These are phyloP conservation scores for Bombus pyrosoma DNA, from an alignment of 1,140 invertebrate genomes.

Conservation along the genomic window DNA sequence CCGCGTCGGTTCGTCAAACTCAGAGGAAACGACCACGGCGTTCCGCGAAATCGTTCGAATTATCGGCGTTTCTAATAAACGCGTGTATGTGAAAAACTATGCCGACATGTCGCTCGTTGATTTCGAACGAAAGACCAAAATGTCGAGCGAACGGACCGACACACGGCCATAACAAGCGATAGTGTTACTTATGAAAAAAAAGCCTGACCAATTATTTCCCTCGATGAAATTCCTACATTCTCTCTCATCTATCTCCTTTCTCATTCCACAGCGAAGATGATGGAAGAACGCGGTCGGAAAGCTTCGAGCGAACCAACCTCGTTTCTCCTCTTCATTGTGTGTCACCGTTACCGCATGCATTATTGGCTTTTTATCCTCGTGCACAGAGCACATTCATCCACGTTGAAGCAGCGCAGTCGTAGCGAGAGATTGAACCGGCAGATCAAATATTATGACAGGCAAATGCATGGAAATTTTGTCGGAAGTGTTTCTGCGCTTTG, in stretches of 20 bases:
- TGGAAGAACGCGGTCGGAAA: neutral
- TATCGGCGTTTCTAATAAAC: neutral
- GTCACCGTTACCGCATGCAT: slow-evolving; percentile 13
- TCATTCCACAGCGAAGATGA: too few species aligned
- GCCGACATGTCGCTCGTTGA: neutral
- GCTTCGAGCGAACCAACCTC: neutral
- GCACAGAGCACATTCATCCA: slow-evolving; percentile 5
- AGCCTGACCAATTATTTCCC: too few species aligned
- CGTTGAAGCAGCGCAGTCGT: slow-evolving; percentile 3
- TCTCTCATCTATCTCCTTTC: too few species aligned
- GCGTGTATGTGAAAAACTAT: neutral
- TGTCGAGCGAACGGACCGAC: too few species aligned
- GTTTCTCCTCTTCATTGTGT: neutral
- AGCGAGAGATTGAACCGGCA: slow-evolving; percentile 32
- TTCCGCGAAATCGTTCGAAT: neutral
- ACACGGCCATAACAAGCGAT: too few species aligned
- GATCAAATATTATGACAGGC: slow-evolving; percentile 47
- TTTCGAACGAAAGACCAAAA: too few species aligned
- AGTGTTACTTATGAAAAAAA: too few species aligned
- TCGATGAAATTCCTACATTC: too few species aligned
- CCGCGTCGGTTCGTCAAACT: slow-evolving; percentile 28
- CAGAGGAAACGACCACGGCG: neutral
- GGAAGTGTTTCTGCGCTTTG: neutral
- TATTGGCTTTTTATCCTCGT: slow-evolving; percentile 42
- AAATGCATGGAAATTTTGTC: slow-evolving; percentile 42